These are phyloP conservation scores for Taurulus bubalis DNA, from an alignment of 2,113 vertebrate species.

Conservation along the genomic window DNA sequence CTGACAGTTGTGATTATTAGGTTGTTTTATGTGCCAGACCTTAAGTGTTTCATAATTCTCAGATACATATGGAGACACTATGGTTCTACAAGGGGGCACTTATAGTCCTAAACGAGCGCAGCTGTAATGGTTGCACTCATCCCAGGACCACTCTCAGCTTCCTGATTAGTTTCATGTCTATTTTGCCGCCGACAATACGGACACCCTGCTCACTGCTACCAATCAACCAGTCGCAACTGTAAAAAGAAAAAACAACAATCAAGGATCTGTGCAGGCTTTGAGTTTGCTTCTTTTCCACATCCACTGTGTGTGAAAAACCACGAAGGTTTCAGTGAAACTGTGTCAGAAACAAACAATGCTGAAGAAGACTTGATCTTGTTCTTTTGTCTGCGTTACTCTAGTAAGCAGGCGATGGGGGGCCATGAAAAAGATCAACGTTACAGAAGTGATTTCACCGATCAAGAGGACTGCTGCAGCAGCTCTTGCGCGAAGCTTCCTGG, in stretches of 20 bases:
- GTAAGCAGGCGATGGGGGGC: not conserved
- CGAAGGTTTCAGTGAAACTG: not conserved
- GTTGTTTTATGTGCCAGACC: too few species aligned
- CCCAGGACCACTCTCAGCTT: not conserved
- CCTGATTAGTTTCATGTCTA: not conserved
- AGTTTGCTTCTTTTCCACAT: not conserved
- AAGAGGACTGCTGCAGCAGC: not conserved
- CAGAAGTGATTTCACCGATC: not conserved
- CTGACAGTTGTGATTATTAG: too few species aligned
- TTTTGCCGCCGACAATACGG: not conserved
- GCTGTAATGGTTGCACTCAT: not conserved
- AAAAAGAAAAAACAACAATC: not conserved
- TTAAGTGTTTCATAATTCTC: not conserved
- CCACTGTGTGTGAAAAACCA: not conserved
- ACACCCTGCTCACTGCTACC: not conserved
- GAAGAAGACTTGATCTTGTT: not conserved
- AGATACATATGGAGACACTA: not conserved
- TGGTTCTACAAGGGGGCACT: not conserved
- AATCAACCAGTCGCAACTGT: not conserved
- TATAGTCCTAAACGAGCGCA: not conserved
- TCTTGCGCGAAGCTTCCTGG: not conserved
- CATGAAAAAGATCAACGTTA: not conserved
- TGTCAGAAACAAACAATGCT: not conserved
- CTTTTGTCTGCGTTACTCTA: not conserved
- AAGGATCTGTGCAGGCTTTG: not conserved